Conservation (phyloP, 2,113 vertebrate genomes). For the Trachemys scripta region DNA sequence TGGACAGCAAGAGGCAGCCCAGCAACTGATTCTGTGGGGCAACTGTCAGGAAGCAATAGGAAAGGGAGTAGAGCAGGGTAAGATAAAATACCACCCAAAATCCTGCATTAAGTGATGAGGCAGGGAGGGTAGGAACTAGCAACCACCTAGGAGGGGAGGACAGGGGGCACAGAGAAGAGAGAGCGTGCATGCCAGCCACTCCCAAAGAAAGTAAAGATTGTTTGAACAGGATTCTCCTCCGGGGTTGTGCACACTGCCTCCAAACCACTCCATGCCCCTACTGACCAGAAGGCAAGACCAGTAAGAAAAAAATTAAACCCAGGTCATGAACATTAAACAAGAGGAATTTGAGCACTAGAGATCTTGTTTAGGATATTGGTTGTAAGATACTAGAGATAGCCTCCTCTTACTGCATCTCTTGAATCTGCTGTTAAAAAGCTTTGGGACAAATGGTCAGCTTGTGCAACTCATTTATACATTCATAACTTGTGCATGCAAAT, state of each 20-base stretch:
- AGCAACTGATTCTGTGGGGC: neutral
- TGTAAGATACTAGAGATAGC: neutral
- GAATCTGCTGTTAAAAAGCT: neutral
- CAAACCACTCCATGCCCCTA: neutral
- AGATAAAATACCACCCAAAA: neutral
- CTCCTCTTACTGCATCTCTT: neutral
- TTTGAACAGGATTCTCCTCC: neutral
- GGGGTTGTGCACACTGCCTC: neutral
- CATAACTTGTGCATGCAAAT: neutral
- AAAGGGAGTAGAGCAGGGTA: neutral
- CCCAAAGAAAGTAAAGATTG: neutral
- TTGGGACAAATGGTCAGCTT: neutral
- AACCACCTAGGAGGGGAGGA: neutral
- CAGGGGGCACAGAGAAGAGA: neutral
- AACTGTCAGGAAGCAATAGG: neutral
- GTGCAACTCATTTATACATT: neutral
- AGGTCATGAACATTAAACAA: neutral
- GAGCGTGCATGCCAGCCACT: neutral
- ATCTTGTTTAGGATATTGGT: neutral
- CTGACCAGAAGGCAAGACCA: too few species aligned
- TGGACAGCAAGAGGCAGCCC: neutral
- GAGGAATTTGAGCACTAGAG: neutral
- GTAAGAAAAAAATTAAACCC: too few species aligned
- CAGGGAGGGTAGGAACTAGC: neutral
- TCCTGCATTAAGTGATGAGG: neutral